Evolutionary conservation across 2,113 vertebrate species (phyloP).

Genomic region (Myrmecophaga tridactyla): DNA sequence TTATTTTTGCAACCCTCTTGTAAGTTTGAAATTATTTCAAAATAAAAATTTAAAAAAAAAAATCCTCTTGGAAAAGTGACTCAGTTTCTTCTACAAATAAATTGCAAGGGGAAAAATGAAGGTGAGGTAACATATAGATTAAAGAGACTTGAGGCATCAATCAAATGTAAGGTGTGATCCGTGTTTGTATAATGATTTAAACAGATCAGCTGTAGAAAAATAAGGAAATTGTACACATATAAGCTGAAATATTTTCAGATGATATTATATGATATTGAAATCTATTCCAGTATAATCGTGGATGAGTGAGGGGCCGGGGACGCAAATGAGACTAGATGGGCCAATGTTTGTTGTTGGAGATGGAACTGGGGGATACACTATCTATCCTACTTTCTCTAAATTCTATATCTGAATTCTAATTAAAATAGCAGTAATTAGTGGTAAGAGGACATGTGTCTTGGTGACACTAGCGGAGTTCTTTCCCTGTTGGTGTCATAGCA

Average conservation of each 20-base stretch:
- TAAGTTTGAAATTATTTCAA: no score
- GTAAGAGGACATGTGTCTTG: rapidly evolving
- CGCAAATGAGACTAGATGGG: not conserved
- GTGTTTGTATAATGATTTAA: not conserved
- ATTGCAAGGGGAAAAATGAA: not conserved
- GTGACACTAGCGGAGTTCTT: rapidly evolving
- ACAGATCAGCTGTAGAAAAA: not conserved
- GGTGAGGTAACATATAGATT: rapidly evolving
- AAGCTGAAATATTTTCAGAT: not conserved
- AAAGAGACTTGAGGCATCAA: not conserved
- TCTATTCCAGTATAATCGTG: not conserved
- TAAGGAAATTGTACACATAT: not conserved
- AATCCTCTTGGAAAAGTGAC: not conserved
- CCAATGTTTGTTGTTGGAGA: no score
- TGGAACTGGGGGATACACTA: not conserved
- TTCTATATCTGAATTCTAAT: not conserved
- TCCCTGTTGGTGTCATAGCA: not conserved
- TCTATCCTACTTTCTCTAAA: not conserved
- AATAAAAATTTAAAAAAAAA: not conserved
- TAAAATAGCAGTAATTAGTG: not conserved
- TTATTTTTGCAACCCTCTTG: no score
- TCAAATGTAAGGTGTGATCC: rapidly evolving
- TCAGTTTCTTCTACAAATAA: not conserved
- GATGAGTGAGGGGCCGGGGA: rapidly evolving
- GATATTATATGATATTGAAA: not conserved